These are phyloP conservation scores for Nycticorax nycticorax DNA, from an alignment of 2,113 vertebrate genomes.

Conservation along the genomic window DNA sequence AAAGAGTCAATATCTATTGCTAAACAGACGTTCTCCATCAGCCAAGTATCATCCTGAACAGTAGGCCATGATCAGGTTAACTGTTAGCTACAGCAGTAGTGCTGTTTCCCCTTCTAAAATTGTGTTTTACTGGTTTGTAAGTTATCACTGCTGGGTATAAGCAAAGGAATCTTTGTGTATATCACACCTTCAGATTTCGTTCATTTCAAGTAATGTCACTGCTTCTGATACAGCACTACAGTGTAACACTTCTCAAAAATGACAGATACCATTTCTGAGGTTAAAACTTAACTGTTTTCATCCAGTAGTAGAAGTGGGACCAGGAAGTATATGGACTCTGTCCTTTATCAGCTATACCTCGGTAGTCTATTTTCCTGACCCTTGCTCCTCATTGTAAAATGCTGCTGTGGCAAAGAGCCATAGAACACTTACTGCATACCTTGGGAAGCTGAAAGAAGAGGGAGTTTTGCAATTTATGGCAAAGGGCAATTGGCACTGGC, in stretches of 20 bases:
- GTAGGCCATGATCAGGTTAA: not conserved
- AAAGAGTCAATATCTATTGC: accelerated
- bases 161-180: not conserved
- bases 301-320: not conserved
- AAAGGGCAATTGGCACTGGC: not conserved
- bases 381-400: not conserved
- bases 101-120: not conserved
- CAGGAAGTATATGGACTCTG: not conserved
- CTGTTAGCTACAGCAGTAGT: not conserved
- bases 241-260: not conserved
- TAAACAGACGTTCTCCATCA: not conserved
- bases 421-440: not conserved
- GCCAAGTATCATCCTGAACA: too few species aligned
- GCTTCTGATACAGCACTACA: not conserved
- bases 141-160: not conserved
- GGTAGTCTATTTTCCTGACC: not conserved
- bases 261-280: not conserved
- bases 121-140: not conserved
- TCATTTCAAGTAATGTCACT: not conserved
- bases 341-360: not conserved
- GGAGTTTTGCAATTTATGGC: not conserved
- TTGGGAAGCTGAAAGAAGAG: not conserved
- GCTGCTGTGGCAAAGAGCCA: not conserved
- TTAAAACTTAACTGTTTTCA: not conserved
- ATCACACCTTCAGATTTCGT: not conserved